Percentiles rank a stretch among this genome's conserved stretches.
These are phyloP conservation scores for Podargus strigoides DNA, from an alignment of 2,797 vertebrate species.

Conservation along the genomic window DNA sequence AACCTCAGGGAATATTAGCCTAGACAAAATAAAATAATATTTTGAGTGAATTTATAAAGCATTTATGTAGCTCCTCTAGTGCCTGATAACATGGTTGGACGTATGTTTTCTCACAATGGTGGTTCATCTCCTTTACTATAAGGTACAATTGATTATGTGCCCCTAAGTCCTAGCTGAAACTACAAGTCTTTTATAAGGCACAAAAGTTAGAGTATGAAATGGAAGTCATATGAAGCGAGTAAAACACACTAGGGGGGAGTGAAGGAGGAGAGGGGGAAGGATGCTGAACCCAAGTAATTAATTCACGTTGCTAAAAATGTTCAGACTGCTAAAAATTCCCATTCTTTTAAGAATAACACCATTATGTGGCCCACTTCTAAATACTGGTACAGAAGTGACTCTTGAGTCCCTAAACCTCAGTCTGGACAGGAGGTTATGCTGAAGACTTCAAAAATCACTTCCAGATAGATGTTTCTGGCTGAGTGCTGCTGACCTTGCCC, in stretches of 20 bases:
- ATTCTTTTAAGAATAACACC: neutral
- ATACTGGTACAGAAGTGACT: neutral
- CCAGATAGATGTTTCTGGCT: neutral
- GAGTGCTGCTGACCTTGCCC: neutral
- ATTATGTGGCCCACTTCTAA: neutral
- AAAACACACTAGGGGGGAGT: neutral
- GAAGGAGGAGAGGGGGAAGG: neutral
- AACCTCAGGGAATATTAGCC: neutral
- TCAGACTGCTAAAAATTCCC: neutral
- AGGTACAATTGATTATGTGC: neutral
- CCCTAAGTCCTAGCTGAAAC: neutral
- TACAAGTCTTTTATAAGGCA: neutral
- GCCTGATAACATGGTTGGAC: neutral
- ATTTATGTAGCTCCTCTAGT: neutral
- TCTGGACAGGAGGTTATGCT: neutral
- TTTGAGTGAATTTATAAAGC: neutral
- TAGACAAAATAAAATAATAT: neutral
- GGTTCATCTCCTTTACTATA: neutral
- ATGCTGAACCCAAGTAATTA: neutral
- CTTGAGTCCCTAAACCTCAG: neutral
- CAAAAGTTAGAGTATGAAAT: neutral
- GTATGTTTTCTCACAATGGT: neutral
- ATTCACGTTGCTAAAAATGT: neutral
- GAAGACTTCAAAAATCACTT: neutral
- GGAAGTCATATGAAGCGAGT: neutral